Conservation (phyloP, 2,113 vertebrate species). For the Pseudopipra pipra region DNA sequence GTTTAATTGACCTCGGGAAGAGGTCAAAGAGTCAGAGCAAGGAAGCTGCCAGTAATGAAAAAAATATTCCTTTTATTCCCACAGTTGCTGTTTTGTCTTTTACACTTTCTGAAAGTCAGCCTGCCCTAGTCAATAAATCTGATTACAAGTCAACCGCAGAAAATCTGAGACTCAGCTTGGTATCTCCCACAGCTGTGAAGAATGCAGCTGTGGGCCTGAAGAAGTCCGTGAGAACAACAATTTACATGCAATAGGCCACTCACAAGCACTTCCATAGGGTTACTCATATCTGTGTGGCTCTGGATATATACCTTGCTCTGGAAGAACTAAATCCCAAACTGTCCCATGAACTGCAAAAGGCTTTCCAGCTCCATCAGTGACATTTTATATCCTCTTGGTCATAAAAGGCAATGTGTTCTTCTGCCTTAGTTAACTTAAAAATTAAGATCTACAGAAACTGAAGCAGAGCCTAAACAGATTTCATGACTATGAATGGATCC, state of each 20-base stretch:
- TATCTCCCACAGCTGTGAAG: not conserved
- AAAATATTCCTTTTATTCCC: not conserved
- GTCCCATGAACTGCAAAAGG: not conserved
- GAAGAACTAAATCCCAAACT: not conserved
- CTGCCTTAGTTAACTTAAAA: not conserved
- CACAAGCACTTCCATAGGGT: not conserved
- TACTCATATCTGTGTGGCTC: not conserved
- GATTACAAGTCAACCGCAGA: not conserved
- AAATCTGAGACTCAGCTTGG: not conserved
- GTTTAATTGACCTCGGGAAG: not conserved
- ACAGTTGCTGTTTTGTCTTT: not conserved
- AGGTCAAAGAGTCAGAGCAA: slow-evolving; percentile 13
- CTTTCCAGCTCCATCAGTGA: not conserved
- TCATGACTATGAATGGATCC: not conserved
- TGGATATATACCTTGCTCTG: not conserved
- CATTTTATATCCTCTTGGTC: not conserved
- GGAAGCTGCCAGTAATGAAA: not conserved
- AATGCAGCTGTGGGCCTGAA: not conserved
- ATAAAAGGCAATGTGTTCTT: not conserved
- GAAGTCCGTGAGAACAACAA: not conserved
- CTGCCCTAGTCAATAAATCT: not conserved
- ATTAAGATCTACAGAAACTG: not conserved
- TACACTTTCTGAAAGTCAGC: not conserved
- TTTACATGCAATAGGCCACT: not conserved
- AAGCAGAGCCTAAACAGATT: not conserved